phyloP scores from a whole-genome alignment of 1,140 invertebrate genomes.

The Chrysoperla carnea region DNA sequence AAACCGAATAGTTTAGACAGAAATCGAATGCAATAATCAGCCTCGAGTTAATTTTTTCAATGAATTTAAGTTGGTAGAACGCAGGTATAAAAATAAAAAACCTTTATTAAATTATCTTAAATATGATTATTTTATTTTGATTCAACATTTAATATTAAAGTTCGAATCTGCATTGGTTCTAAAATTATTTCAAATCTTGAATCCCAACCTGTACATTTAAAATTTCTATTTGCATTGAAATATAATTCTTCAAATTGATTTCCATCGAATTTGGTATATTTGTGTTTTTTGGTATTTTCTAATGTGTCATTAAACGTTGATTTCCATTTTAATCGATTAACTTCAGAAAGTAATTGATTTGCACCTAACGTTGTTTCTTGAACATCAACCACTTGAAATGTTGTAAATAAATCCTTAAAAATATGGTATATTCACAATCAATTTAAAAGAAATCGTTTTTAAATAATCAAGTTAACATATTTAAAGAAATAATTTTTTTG shows the following conservation, averaged over 20 bases:
- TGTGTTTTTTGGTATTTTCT: not conserved
- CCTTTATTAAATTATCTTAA: too few relatives aligned
- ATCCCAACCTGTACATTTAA: not conserved
- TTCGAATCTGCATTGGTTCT: slow-evolving; percentile 6
- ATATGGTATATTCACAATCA: too few relatives aligned
- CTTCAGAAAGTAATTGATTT: slow-evolving; percentile 40
- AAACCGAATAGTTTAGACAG: too few relatives aligned
- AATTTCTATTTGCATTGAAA: not conserved
- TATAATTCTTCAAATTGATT: not conserved
- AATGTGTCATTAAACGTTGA: not conserved
- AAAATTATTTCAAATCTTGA: not conserved
- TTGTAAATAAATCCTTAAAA: slow-evolving; percentile 27
- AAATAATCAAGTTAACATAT: too few relatives aligned
- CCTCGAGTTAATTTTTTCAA: too few relatives aligned
- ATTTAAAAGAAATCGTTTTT: not conserved
- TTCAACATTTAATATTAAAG: slow-evolving; percentile 2
- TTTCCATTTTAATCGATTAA: slow-evolving; percentile 33
- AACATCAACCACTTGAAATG: slow-evolving; percentile 33
- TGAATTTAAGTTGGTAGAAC: too few relatives aligned
- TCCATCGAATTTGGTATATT: too few relatives aligned
- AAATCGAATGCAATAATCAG: too few relatives aligned
- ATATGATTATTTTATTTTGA: not conserved
- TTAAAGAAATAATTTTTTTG: too few relatives aligned
- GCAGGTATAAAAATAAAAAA: too few relatives aligned
- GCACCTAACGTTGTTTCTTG: slow-evolving; percentile 50